A percentile compares a stretch with the other conserved stretches of the same genome.
phyloP scores from a whole-genome alignment of 1,140 invertebrate species.

The Ostrea denselamellosa region DNA sequence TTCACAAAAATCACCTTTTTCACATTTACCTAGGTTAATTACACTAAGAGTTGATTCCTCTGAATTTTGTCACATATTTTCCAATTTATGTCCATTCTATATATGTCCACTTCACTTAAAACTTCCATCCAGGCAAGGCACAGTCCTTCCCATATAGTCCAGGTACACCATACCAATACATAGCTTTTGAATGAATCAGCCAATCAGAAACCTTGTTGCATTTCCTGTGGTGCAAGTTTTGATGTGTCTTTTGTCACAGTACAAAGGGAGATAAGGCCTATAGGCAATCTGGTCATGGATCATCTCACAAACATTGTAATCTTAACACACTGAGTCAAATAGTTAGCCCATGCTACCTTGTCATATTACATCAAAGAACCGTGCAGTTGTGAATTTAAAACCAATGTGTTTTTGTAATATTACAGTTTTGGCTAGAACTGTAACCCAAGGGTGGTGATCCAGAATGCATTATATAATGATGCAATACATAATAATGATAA shows the following conservation, averaged over 20 bases:
- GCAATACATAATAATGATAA: slow-evolving; percentile 4
- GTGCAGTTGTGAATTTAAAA: slow-evolving; percentile 38
- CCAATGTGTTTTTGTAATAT: background rate
- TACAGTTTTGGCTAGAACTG: background rate
- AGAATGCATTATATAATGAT: background rate
- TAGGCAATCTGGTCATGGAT: slow-evolving; percentile 26
- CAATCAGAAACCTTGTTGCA: slow-evolving; percentile 22
- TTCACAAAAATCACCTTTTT: slow-evolving; percentile 14
- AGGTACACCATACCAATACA: slow-evolving; percentile 8
- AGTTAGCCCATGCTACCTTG: slow-evolving; percentile 23
- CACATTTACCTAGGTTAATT: slow-evolving; percentile 1
- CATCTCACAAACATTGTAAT: slow-evolving; percentile 26
- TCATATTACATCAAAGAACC: slow-evolving; percentile 37
- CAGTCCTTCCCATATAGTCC: slow-evolving; percentile 20
- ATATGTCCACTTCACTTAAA: background rate
- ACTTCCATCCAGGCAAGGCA: background rate
- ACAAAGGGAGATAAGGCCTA: slow-evolving; percentile 37
- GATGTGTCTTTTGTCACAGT: slow-evolving; percentile 39
- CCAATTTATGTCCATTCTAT: background rate
- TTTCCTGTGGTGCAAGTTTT: slow-evolving; percentile 29
- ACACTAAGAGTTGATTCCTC: slow-evolving; percentile 15
- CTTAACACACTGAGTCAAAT: slow-evolving; percentile 23
- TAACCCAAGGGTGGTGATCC: background rate
- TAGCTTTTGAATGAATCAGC: slow-evolving; percentile 33
- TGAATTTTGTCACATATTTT: slow-evolving; percentile 25